Percentiles rank a stretch among this genome's conserved stretches.
Conservation (phyloP, 2,888 invertebrate genomes). For the Sabatieria punctata region DNA sequence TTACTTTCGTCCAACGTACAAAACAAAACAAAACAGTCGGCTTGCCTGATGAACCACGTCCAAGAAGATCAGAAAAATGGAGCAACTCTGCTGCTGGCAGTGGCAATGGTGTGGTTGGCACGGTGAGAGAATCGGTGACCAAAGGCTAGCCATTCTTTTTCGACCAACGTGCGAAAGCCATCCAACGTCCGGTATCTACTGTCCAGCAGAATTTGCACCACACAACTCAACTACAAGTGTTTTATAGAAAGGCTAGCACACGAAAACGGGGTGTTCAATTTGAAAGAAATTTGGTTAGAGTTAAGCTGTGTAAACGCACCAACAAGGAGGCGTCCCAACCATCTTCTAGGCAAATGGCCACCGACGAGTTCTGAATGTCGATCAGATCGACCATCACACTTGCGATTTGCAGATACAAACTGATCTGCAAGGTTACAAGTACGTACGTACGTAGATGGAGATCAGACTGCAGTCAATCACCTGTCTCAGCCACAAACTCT, state of each 20-base stretch:
- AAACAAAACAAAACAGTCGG: neutral
- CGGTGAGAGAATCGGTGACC: constrained; percentile 87
- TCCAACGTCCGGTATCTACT: constrained; percentile 82
- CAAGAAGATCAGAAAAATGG: constrained; percentile 85
- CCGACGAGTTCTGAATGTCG: constrained; percentile 84
- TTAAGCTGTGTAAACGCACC: no score
- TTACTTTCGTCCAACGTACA: neutral
- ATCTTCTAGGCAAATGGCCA: constrained; percentile 81
- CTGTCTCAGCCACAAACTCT: constrained; percentile 74
- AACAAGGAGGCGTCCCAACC: constrained; percentile 98
- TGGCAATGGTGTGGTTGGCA: constrained; percentile 58
- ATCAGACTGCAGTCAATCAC: no score
- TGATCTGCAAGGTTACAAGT: neutral
- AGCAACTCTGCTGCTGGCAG: constrained; percentile 70
- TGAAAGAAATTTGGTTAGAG: no score
- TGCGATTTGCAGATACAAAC: constrained; percentile 62
- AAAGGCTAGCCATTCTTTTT: constrained; percentile 94
- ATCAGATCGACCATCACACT: constrained; percentile 85
- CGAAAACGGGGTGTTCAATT: no score
- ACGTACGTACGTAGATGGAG: neutral
- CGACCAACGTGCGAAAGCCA: constrained; percentile 64
- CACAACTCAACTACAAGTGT: constrained; percentile 48
- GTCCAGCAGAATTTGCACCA: constrained; percentile 84
- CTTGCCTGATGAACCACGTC: constrained; percentile 78
- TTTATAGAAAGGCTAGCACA: no score